Evolutionary conservation across 1,140 invertebrate genomes (phyloP), one percentile per base, ranked within the genome.

Genomic region (Delia radicum): DNA sequence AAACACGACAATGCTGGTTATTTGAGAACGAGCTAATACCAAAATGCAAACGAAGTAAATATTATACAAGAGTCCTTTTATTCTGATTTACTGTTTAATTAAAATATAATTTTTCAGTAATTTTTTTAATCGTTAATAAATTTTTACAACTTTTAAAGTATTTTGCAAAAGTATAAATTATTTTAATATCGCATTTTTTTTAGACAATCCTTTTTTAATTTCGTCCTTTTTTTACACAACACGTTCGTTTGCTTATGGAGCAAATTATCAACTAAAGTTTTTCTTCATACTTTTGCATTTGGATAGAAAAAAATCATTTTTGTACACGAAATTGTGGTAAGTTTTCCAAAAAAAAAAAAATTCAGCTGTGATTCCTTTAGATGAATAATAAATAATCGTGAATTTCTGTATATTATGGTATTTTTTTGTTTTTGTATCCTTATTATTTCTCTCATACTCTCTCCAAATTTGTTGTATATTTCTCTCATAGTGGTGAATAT

Each of bases 221-320:
- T 69, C 21, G 6, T 21, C 29, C 29, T 8, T 69, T 69, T 18
- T 24, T 69, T 31, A 31, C 65, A 6, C 28, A 15, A 33, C 65
- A 69, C 65, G 65, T 69, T 69, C 65, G 65, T 69, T 69, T 69
- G 65, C 65, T 33, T 18, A 33, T 69, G 21, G 29, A 69, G 65
- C 65, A 69, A 69, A 69, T 69, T 37, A 33, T 69, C 65, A 33
- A 69, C 65, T 69, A 69, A 69, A 69, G 29, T 33, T 69, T 69
- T 69, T 33, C 65, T 33, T 33, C 21, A 26, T 69, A 24, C 24
- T 15, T 69, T 33, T 69, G 65, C 27, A 55, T n/a, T 55, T 6
- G 21, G 65, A 33, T 33, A 18, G 7, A 69, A 18, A 31, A 31
- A 37, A 69, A 8, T 69, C 65, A 31, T 37, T 55, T 55, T 55